Conservation (phyloP, 1,140 invertebrate genomes). For the Drosophila parabipectinata region DNA sequence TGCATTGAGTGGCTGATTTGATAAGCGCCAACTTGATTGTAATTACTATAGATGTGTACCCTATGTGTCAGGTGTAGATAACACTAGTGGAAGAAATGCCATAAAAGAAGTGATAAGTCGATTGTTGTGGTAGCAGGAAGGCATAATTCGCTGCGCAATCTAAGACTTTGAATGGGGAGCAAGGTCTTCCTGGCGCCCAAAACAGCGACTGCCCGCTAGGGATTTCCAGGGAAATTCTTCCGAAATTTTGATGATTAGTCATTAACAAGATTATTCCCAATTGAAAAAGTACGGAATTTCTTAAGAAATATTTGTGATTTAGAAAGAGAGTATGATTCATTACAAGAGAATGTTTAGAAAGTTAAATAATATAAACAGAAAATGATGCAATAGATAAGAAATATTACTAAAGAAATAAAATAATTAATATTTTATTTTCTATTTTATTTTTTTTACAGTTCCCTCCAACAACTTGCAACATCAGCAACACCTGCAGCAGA, state of each 20-base stretch:
- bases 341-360: neutral
- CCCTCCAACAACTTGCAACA: conserved; percentile 24
- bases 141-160: conserved; percentile 6
- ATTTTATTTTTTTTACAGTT: conserved; percentile 14
- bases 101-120: conserved; percentile 32
- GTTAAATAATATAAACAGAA: neutral
- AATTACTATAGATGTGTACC: neutral
- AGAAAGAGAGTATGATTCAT: too few relatives aligned
- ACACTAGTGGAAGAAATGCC: conserved; percentile 22
- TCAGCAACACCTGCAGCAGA: conserved; percentile 32
- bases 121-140: conserved; percentile 39
- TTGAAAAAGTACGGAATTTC: too few relatives aligned
- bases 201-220: neutral
- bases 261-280: too few relatives aligned
- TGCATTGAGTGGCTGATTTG: conserved; percentile 19
- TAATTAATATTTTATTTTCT: neutral
- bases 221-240: conserved; percentile 6
- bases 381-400: neutral
- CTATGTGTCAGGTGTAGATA: conserved; percentile 17
- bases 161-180: conserved; percentile 27
- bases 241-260: neutral
- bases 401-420: neutral
- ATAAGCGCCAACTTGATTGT: conserved; percentile 13
- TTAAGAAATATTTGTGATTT: too few relatives aligned
- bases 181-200: conserved; percentile 25